A percentile compares a stretch with the other conserved stretches of the same genome.
Evolutionary conservation across 37 sponge, comb jelly and placozoan species (phyloP).

Genomic region (Corticium candelabrum): DNA sequence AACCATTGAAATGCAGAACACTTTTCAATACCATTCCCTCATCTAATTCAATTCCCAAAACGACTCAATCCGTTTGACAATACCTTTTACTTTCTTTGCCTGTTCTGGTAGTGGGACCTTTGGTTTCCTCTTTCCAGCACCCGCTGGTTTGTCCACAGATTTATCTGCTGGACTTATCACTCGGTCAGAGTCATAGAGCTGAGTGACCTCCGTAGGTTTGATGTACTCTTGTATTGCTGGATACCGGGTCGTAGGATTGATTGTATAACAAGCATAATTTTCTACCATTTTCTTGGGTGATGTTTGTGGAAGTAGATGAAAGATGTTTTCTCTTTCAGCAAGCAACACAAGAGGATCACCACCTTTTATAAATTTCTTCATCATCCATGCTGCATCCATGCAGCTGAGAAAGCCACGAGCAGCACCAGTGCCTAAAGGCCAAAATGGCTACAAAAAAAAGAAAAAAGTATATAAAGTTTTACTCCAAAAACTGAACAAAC

Average conservation of each 20-base stretch:
- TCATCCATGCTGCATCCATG: constrained; percentile 87
- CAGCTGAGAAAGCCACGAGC: constrained; percentile 82
- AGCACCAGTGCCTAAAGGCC: constrained; percentile 90
- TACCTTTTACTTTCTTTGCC: too few species aligned
- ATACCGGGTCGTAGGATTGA: constrained; percentile 83
- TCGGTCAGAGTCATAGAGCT: constrained; percentile 60
- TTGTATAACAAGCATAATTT: constrained; percentile 57
- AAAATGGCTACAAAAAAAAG: constrained; percentile 66
- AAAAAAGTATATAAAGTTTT: background rate
- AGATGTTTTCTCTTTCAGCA: constrained; percentile 59
- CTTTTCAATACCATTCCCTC: too few species aligned
- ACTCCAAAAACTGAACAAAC: too few species aligned
- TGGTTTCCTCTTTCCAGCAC: too few species aligned
- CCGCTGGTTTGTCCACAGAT: too few species aligned
- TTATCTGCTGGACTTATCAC: too few species aligned
- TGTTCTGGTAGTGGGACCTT: too few species aligned
- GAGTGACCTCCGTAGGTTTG: constrained; percentile 41
- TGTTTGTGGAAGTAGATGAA: constrained; percentile 65
- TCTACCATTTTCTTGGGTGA: constrained; percentile 49
- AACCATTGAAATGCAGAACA: too few species aligned
- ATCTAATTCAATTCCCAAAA: too few species aligned
- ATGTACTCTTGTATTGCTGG: constrained; percentile 29
- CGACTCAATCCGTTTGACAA: too few species aligned
- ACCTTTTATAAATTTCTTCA: constrained; percentile 63
- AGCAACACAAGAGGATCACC: constrained; percentile 46